Evolutionary conservation across 1,140 invertebrate genomes (phyloP).

Genomic region (Panagrolaimus sp.): DNA sequence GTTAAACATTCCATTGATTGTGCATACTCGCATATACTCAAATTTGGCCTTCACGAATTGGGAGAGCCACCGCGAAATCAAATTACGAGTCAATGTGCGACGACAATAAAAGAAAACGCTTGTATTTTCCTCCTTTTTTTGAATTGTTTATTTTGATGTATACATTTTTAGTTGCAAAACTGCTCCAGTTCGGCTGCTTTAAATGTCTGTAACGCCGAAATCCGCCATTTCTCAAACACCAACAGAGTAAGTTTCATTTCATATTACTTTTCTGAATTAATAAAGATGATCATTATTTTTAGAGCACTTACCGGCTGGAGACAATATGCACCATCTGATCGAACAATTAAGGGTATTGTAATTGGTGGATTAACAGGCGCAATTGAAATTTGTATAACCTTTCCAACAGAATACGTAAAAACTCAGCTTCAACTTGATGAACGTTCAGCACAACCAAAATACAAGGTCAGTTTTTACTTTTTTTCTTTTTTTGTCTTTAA

Average conservation of each 20-base stretch:
- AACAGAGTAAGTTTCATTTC: background rate
- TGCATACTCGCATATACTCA: too few species aligned
- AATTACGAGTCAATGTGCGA: background rate
- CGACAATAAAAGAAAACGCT: background rate
- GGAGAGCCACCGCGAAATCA: background rate
- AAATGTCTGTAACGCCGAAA: conserved; percentile 2
- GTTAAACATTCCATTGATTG: too few species aligned
- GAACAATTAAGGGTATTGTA: conserved; percentile 72
- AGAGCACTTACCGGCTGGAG: conserved; percentile 20
- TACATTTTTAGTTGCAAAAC: background rate
- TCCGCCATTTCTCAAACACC: background rate
- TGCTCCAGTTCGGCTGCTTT: background rate
- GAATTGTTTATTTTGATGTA: background rate
- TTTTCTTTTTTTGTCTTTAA: conserved; percentile 60
- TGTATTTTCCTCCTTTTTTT: background rate
- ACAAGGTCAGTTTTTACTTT: conserved; percentile 61
- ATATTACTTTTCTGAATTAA: background rate
- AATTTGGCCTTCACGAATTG: too few species aligned
- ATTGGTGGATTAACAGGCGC: conserved; percentile 85
- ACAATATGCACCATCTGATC: conserved; percentile 60
- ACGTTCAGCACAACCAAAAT: conserved; percentile 68
- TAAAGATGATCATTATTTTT: background rate
- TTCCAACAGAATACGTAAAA: conserved; percentile 98
- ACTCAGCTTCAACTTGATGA: conserved; percentile 96
- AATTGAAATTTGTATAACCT: conserved; percentile 98